Conservation (phyloP, 2,797 vertebrate species). For the Myiotriccus ornatus region DNA sequence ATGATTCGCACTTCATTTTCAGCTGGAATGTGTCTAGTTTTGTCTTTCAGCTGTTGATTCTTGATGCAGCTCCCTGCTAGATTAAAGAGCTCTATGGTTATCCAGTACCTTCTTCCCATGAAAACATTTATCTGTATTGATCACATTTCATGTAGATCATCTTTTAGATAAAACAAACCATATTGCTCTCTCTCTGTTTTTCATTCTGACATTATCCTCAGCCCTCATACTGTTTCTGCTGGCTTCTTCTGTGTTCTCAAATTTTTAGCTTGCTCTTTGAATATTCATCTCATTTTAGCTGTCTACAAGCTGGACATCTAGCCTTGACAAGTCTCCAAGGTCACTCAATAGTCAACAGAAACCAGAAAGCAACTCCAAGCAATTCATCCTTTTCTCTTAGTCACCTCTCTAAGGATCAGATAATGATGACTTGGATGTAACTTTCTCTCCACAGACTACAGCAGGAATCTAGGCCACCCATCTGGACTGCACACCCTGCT, state of each 20-base stretch:
- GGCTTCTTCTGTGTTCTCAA: background rate
- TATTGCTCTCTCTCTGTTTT: background rate
- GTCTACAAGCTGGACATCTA: background rate
- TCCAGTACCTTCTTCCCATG: background rate
- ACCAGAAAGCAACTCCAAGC: background rate
- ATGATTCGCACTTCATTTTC: constrained; percentile 1
- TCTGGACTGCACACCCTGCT: background rate
- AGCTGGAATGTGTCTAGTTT: background rate
- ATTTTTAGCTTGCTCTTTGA: background rate
- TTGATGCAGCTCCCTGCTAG: background rate
- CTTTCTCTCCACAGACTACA: background rate
- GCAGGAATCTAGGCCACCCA: background rate
- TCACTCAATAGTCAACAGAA: background rate
- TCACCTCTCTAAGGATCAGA: background rate
- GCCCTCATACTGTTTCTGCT: background rate
- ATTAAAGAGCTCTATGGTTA: background rate
- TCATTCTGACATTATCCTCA: background rate
- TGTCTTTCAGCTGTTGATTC: background rate
- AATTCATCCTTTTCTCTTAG: background rate
- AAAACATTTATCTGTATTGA: background rate
- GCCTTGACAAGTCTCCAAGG: background rate
- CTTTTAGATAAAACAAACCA: background rate
- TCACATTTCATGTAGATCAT: background rate
- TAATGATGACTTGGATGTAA: background rate
- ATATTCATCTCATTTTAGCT: background rate